A percentile compares a stretch with the other conserved stretches of the same genome.
phyloP scores from a whole-genome alignment of 1,140 invertebrate species.

The Aphaenogaster rudis region DNA sequence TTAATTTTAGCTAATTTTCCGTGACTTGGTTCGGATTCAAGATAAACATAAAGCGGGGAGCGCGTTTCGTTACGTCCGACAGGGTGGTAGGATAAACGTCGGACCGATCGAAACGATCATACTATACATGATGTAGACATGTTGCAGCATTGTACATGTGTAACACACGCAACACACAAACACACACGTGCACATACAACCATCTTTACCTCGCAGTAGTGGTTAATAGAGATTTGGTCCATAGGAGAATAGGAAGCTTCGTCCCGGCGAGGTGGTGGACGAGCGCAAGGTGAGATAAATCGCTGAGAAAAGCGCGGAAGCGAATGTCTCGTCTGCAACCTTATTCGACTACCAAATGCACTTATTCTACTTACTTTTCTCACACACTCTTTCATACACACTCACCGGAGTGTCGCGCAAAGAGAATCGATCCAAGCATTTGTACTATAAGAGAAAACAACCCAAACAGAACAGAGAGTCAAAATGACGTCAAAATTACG shows the following conservation, averaged over 20 bases:
- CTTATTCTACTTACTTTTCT: constrained; percentile 64
- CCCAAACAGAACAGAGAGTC: too few species aligned
- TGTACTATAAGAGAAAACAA: too few species aligned
- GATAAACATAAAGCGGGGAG: constrained; percentile 58
- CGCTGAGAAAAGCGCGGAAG: constrained; percentile 72
- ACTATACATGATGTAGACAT: constrained; percentile 37
- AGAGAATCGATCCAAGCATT: constrained; percentile 25
- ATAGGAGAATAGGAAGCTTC: constrained; percentile 94
- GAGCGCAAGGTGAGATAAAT: constrained; percentile 95
- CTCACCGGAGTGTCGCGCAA: constrained; percentile 68
- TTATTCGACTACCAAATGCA: constrained; percentile 78
- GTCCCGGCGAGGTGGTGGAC: constrained; percentile 96
- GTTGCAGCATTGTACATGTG: constrained; percentile 30
- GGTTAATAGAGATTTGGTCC: constrained; percentile 86
- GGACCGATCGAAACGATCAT: constrained; percentile 1
- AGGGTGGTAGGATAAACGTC: neutral
- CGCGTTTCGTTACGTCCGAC: constrained; percentile 45
- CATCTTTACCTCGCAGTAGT: constrained; percentile 63
- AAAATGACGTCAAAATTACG: too few species aligned
- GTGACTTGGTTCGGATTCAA: constrained; percentile 57
- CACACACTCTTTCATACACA: constrained; percentile 70
- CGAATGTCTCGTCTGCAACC: constrained; percentile 82
- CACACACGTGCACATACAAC: constrained; percentile 80
- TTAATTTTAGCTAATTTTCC: constrained; percentile 40
- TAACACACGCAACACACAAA: constrained; percentile 62